These are phyloP conservation scores for Drosophila subobscura DNA, from an alignment of 1,140 invertebrate species.

Conservation along the genomic window DNA sequence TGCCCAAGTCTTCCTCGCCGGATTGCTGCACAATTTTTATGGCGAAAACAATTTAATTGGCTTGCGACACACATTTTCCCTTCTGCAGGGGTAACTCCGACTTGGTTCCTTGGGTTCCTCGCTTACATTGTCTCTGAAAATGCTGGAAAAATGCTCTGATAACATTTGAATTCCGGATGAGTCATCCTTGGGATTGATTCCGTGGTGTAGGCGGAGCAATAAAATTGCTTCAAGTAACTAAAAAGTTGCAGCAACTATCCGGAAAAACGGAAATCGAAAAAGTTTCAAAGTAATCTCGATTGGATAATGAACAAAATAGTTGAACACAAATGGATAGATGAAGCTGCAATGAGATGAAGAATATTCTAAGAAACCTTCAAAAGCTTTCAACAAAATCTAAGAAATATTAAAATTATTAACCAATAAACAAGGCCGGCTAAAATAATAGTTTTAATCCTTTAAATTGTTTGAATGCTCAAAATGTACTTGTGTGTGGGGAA, in stretches of 20 bases:
- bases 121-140: constrained; percentile 55
- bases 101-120: constrained; percentile 7
- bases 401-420: too few relatives aligned
- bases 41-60: constrained; percentile 77
- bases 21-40: constrained; percentile 75
- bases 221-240: constrained; percentile 33
- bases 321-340: constrained; percentile 17
- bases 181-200: constrained; percentile 50
- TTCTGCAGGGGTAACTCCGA: constrained; percentile 7
- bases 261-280: constrained; percentile 34
- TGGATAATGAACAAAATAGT: constrained; percentile 16
- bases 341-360: constrained; percentile 25
- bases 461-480: too few relatives aligned
- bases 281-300: constrained; percentile 22
- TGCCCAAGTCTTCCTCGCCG: too few relatives aligned
- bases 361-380: constrained; percentile 18
- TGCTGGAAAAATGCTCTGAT: constrained; percentile 41
- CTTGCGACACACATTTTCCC: constrained; percentile 49
- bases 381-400: too few relatives aligned
- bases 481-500: too few relatives aligned
- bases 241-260: constrained; percentile 35
- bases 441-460: too few relatives aligned
- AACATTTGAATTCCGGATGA: constrained; percentile 62
- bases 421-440: too few relatives aligned
- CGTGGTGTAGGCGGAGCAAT: constrained; percentile 16